Percentiles rank a stretch among this genome's conserved stretches.
Evolutionary conservation across 2,113 vertebrate genomes (phyloP).

Genomic region (Sinocyclocheilus anophthalmus): DNA sequence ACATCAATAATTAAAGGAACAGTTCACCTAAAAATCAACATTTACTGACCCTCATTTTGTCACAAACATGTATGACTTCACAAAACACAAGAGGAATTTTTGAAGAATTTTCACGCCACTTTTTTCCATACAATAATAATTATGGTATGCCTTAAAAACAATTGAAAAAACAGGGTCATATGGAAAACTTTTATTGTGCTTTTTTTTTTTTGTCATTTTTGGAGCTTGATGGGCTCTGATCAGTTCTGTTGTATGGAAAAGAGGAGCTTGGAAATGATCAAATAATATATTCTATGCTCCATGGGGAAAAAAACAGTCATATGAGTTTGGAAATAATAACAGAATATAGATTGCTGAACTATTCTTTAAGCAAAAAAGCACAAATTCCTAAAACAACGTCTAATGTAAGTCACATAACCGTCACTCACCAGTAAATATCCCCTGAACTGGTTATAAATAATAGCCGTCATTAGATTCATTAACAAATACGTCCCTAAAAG

Average conservation of each 20-base stretch:
- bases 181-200: not conserved
- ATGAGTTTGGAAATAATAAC: not conserved
- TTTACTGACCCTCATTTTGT: not conserved
- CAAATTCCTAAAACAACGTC: not conserved
- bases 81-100: not conserved
- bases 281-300: not conserved
- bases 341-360: not conserved
- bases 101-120: not conserved
- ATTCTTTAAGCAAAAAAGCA: not conserved
- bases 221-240: not conserved
- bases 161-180: not conserved
- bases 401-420: not conserved
- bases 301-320: not conserved
- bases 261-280: not conserved
- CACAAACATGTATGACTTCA: not conserved
- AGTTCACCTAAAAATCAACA: not conserved
- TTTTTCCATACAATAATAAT: not conserved
- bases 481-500: slow-evolving; percentile 89
- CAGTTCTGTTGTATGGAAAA: not conserved
- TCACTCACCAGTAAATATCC: slow-evolving; percentile 92
- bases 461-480: slow-evolving; percentile 96
- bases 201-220: not conserved
- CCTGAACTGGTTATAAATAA: slow-evolving; percentile 98
- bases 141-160: not conserved
- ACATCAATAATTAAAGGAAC: not conserved